Evolutionary conservation across 2,888 invertebrate genomes (phyloP).

Genomic region (Microplitis deprimator): DNA sequence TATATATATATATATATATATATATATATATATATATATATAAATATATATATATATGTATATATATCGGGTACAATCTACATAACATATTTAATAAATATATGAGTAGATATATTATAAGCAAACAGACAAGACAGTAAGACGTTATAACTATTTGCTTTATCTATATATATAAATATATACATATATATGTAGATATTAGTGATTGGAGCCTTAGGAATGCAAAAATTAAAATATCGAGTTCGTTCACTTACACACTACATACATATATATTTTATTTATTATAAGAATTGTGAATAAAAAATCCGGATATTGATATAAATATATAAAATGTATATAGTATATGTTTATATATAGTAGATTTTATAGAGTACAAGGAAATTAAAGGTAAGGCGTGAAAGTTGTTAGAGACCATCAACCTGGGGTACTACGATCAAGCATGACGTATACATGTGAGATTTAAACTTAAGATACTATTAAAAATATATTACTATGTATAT

Average conservation of each 20-base stretch:
- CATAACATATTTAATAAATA: too few relatives aligned
- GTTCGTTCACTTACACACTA: not conserved
- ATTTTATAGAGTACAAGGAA: not conserved
- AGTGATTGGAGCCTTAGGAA: not conserved
- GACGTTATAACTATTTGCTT: not conserved
- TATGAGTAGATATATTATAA: not conserved
- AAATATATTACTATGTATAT: not conserved
- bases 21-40: too few relatives aligned
- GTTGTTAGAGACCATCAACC: conserved; percentile 20
- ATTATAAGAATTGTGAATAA: not conserved
- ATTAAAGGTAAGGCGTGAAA: not conserved
- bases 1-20: too few relatives aligned
- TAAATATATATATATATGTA: too few relatives aligned
- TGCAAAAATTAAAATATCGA: not conserved
- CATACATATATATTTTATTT: not conserved
- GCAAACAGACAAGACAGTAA: not conserved
- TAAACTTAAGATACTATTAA: conserved; percentile 7
- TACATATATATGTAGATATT: not conserved
- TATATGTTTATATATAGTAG: not conserved
- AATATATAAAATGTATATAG: not conserved
- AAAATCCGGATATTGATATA: not conserved
- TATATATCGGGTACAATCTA: too few relatives aligned
- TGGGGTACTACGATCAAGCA: conserved; percentile 7
- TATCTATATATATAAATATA: not conserved
- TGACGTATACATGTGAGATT: conserved; percentile 22